phyloP scores from a whole-genome alignment of 1,140 invertebrate genomes.

The Lepeophtheirus salmonis region DNA sequence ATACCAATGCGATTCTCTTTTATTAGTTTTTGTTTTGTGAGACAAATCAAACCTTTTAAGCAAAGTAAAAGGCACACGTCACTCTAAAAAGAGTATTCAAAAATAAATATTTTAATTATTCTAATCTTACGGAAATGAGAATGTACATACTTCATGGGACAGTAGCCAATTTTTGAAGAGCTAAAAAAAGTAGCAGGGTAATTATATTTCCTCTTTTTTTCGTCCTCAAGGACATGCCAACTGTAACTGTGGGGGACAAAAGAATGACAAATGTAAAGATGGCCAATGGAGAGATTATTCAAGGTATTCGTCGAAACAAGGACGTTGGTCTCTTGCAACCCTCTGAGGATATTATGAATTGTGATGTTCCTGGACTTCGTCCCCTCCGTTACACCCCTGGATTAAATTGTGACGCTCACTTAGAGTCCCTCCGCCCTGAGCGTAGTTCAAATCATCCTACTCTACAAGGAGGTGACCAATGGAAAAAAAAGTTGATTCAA shows the following conservation, averaged over 20 bases:
- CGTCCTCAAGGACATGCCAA: constrained; percentile 14
- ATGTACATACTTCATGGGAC: too few species aligned
- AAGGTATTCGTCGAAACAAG: constrained; percentile 6
- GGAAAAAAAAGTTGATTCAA: constrained; percentile 16
- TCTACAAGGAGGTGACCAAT: constrained; percentile 10
- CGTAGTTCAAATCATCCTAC: not conserved
- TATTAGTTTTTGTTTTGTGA: too few species aligned
- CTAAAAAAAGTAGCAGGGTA: too few species aligned
- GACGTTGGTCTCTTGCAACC: not conserved
- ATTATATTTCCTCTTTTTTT: too few species aligned
- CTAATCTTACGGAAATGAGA: too few species aligned
- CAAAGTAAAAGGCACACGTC: too few species aligned
- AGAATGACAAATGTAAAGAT: constrained; percentile 12
- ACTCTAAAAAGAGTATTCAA: too few species aligned
- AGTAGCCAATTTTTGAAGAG: too few species aligned
- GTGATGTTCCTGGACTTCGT: not conserved
- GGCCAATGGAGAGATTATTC: constrained; percentile 8
- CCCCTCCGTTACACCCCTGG: constrained; percentile 13
- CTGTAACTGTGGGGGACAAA: not conserved
- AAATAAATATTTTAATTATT: too few species aligned
- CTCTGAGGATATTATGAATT: not conserved
- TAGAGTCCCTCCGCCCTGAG: constrained; percentile 11
- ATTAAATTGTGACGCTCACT: constrained; percentile 6
- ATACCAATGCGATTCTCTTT: too few species aligned
- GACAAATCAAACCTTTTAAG: too few species aligned